Base-by-base conservation (phyloP, 1,140 invertebrate genomes). In the Adelges cooleyi region DNA sequence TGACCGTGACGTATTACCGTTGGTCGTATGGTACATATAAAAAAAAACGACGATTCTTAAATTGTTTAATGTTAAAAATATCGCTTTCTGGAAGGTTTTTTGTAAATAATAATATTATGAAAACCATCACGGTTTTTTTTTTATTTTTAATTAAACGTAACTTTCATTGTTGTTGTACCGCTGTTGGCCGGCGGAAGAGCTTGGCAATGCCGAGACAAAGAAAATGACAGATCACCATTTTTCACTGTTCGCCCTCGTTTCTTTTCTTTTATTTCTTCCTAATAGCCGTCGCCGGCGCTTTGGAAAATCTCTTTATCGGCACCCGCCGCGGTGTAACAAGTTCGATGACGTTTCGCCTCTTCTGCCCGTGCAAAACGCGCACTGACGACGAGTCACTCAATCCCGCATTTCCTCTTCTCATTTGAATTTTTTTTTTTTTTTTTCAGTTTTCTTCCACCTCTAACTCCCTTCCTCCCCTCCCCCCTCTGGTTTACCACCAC, bases 151-250 rank as follows among this genome's bases (percentile, higher is more conserved):
- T 50, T 50, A 50, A 50, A 50, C 48, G 22, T 27, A 4, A 50
- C 48, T 50, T 50, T 50, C 23, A 10, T 56, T 10, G 23, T 27
- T n/a, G 15, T 17, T 33, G 11, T 33, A 33, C 11, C 11, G 23
- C 2, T 11, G 11, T n/a, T 33, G 29, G 11, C 20, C 36, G 10
- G 8, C 8, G 23, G 2, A n/a, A 40, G 9, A 17, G 17, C 33
- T 10, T 9, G 0, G 23, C 11, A 13, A n/a, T 33, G 20, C 11
- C 2, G 11, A 44, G 36, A 56, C 53, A 44, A 44, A 25, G 9
- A n/a, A 27, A 54, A 56, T 56, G 53, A 56, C 53, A 27, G 53
- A 42, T 42, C 53, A 44, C 53, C 53, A 25, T 44, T 42, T 44
- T 56, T 42, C 38, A 10, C 13, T 15, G 13, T 25, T 56, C 15